These are phyloP conservation scores for Eulemur rubriventer DNA, from an alignment of 2,797 vertebrate species.

Conservation along the genomic window DNA sequence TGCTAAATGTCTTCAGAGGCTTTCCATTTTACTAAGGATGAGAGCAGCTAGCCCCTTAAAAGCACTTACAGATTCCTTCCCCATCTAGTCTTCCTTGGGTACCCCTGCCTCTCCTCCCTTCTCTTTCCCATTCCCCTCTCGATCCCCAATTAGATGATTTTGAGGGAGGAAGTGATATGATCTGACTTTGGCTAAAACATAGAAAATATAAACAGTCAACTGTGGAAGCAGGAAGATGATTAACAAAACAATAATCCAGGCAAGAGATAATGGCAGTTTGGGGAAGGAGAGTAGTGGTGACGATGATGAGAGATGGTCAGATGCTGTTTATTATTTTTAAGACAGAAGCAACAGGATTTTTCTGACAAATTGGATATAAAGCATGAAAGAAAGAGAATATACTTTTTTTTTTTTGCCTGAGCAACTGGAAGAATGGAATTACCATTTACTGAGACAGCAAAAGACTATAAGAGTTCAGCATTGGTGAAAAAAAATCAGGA, in stretches of 20 bases:
- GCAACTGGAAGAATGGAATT: background rate
- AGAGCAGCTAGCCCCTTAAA: background rate
- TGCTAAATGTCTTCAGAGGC: background rate
- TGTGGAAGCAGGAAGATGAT: background rate
- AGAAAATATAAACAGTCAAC: background rate
- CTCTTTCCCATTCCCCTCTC: background rate
- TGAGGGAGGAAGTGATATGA: background rate
- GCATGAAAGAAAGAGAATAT: background rate
- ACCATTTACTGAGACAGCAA: background rate
- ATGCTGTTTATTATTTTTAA: background rate
- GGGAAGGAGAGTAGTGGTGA: background rate
- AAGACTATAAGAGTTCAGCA: background rate
- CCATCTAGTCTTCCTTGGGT: background rate
- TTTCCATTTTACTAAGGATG: background rate
- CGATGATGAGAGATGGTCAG: background rate
- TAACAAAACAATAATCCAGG: background rate
- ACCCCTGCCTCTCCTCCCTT: fast-evolving
- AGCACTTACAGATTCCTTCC: fast-evolving
- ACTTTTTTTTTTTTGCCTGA: background rate
- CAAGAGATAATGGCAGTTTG: background rate
- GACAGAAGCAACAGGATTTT: background rate
- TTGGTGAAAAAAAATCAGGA: background rate
- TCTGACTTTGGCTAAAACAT: background rate
- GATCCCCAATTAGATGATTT: background rate
- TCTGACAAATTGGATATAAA: background rate